Percentiles rank a stretch among this genome's conserved stretches.
Evolutionary conservation across 2,888 invertebrate species (phyloP).

Genomic region (Eristalis tenax): DNA sequence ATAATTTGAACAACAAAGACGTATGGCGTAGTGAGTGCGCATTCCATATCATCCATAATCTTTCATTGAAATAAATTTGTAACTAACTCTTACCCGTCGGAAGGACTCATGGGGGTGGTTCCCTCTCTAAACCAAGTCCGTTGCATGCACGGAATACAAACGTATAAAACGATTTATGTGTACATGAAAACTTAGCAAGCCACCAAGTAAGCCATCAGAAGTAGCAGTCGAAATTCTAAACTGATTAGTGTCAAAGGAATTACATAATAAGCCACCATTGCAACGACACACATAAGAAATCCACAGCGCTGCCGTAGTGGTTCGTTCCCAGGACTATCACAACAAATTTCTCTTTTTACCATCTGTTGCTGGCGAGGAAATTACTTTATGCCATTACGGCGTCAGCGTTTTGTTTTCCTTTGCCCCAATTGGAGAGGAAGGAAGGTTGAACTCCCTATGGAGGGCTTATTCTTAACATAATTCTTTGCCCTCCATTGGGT

Average conservation of each 20-base stretch:
- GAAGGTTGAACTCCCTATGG: constrained; percentile 10
- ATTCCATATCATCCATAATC: background rate
- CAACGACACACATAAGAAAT: constrained; percentile 13
- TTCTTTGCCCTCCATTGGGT: background rate
- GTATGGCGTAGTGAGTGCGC: background rate
- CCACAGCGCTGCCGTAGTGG: background rate
- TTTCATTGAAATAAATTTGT: background rate
- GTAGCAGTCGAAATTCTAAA: background rate
- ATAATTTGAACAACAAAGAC: no score
- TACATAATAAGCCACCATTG: constrained; percentile 19
- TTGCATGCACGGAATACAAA: background rate
- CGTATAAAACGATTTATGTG: background rate
- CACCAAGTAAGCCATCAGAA: background rate
- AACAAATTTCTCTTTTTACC: constrained; percentile 1
- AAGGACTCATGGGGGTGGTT: background rate
- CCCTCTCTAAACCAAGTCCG: background rate
- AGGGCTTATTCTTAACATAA: background rate
- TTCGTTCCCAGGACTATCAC: background rate
- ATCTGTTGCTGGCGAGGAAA: constrained; percentile 36
- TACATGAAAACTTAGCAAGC: background rate
- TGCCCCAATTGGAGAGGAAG: background rate
- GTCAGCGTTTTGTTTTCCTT: background rate
- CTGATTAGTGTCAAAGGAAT: constrained; percentile 15
- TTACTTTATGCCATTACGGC: constrained; percentile 9
- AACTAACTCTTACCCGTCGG: background rate